Evolutionary conservation across 2,888 invertebrate species (phyloP).

Genomic region (Heliconius sara): DNA sequence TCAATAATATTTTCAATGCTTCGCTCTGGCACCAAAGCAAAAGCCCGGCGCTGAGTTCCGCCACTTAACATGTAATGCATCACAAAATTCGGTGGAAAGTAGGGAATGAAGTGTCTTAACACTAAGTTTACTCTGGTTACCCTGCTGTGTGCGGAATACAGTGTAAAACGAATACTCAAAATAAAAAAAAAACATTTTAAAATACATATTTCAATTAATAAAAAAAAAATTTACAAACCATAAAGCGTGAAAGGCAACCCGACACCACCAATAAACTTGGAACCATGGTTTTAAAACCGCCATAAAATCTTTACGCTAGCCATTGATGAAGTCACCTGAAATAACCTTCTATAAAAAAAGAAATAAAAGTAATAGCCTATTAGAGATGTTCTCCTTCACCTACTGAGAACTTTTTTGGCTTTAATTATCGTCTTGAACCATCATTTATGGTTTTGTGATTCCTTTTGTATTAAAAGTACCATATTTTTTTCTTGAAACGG

Average conservation of each 20-base stretch:
- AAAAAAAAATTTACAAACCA: not conserved
- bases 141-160: no score
- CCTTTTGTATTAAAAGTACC: not conserved
- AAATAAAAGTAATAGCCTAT: slow-evolving; percentile 14
- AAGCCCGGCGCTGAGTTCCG: no score
- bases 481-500: no score
- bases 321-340: slow-evolving; percentile 26
- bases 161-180: no score
- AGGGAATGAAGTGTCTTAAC: no score
- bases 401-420: not conserved
- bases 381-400: slow-evolving; percentile 13
- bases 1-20: no score
- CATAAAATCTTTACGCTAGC: slow-evolving; percentile 13
- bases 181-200: no score
- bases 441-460: not conserved
- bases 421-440: not conserved
- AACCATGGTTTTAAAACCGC: not conserved
- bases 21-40: no score
- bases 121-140: no score
- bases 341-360: slow-evolving; percentile 25
- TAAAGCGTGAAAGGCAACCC: not conserved
- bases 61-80: no score
- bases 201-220: not conserved
- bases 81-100: no score
- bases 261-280: not conserved